These are phyloP conservation scores for Ypsolopha sequella DNA, from an alignment of 2,888 invertebrate genomes.

Conservation along the genomic window DNA sequence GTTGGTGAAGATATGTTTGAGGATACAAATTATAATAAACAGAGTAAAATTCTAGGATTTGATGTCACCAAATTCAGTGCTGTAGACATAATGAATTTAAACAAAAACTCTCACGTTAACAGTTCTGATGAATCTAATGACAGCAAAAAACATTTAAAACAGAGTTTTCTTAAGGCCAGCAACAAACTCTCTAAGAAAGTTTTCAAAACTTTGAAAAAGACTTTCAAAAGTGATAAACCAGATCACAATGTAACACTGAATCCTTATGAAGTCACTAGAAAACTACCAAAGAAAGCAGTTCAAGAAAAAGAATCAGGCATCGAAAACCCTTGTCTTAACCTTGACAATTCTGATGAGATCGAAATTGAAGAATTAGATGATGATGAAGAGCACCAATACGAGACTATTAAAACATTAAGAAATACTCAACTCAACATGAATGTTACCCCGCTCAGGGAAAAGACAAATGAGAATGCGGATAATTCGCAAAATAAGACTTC, in stretches of 20 bases:
- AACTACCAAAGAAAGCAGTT: conserved; percentile 37
- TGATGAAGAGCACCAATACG: conserved; percentile 50
- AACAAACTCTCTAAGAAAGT: conserved; percentile 57
- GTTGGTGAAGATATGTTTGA: conserved; percentile 24
- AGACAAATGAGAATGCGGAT: conserved; percentile 31
- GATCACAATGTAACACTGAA: conserved; percentile 39
- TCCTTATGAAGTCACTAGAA: conserved; percentile 61
- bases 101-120: conserved; percentile 32
- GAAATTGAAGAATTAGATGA: conserved; percentile 51
- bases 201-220: conserved; percentile 54
- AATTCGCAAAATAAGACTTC: conserved; percentile 35
- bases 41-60: conserved; percentile 58
- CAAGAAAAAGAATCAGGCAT: conserved; percentile 45
- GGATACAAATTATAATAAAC: conserved; percentile 43
- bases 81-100: conserved; percentile 55
- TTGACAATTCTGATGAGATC: conserved; percentile 60
- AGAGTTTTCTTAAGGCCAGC: conserved; percentile 43
- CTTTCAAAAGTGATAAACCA: conserved; percentile 51
- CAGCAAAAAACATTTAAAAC: conserved; percentile 42
- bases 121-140: conserved; percentile 46
- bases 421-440: conserved; percentile 57
- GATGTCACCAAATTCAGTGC: conserved; percentile 59
- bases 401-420: conserved; percentile 52
- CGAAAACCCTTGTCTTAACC: conserved; percentile 52
- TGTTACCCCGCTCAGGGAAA: conserved; percentile 50